These are phyloP conservation scores for Incurvaria masculella DNA, from an alignment of 2,888 invertebrate species.

Conservation along the genomic window DNA sequence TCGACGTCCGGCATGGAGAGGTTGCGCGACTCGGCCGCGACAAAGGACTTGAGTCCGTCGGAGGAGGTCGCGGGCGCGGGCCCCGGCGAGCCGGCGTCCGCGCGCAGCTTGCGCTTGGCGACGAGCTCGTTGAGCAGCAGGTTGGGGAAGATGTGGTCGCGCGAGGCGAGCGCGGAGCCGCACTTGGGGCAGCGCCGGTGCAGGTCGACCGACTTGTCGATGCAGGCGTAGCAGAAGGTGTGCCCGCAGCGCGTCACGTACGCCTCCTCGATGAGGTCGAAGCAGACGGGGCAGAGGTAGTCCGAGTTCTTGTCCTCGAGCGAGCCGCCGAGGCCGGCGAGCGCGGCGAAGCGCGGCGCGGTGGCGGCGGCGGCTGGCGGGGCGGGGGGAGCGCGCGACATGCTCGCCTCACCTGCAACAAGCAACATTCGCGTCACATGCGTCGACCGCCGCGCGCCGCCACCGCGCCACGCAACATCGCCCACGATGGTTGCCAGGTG, in stretches of 20 bases:
- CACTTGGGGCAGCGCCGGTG: conserved; percentile 83
- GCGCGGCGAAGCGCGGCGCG: conserved; percentile 40
- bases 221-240: conserved; percentile 85
- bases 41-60: conserved; percentile 59
- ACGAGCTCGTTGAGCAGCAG: conserved; percentile 80
- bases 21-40: conserved; percentile 67
- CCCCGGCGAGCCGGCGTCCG: conserved; percentile 14
- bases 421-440: conserved; percentile 16
- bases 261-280: conserved; percentile 85
- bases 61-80: conserved; percentile 29
- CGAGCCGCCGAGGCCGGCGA: conserved; percentile 62
- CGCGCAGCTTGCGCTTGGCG: conserved; percentile 62
- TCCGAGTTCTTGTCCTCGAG: conserved; percentile 61
- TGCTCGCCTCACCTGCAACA: conserved; percentile 49
- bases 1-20: conserved; percentile 78
- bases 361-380: conserved; percentile 32
- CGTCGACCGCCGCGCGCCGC: conserved; percentile 11
- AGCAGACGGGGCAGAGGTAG: conserved; percentile 78
- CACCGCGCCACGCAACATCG: neutral
- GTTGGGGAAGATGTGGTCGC: conserved; percentile 81
- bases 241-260: conserved; percentile 92
- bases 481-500: too few relatives aligned
- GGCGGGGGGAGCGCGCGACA: conserved; percentile 42
- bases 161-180: conserved; percentile 64
- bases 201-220: conserved; percentile 88